These are phyloP conservation scores for Hipposideros larvatus DNA, from an alignment of 2,797 vertebrate species.

Conservation along the genomic window DNA sequence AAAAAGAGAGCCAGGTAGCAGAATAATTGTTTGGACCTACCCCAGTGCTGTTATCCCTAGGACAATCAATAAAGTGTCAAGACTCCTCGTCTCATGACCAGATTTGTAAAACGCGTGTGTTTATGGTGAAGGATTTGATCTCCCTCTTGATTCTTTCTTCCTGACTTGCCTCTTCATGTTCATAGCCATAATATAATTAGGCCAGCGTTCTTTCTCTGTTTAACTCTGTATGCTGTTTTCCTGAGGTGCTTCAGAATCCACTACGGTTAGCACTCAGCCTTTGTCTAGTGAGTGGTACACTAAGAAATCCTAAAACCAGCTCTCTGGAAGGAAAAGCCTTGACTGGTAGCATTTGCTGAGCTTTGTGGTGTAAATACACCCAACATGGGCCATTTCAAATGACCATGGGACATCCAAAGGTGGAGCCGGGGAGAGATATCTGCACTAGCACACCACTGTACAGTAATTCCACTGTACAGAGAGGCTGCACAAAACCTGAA, in stretches of 20 bases:
- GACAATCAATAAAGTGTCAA: background rate
- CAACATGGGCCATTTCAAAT: background rate
- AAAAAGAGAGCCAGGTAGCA: background rate
- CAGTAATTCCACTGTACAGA: background rate
- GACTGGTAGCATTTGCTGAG: background rate
- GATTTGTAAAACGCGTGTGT: background rate
- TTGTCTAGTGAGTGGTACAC: too few relatives aligned
- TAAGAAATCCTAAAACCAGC: background rate
- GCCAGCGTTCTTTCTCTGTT: background rate
- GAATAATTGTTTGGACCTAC: background rate
- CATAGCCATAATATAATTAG: background rate
- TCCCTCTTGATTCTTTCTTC: background rate
- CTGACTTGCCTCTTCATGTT: background rate
- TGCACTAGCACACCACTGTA: fast-evolving
- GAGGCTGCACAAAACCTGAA: background rate
- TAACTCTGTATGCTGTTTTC: background rate
- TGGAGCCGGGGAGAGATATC: fast-evolving
- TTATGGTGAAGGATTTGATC: background rate
- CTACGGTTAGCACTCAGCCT: background rate
- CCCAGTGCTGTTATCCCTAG: background rate
- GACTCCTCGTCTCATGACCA: background rate
- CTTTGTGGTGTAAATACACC: background rate
- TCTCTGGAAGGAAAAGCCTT: background rate
- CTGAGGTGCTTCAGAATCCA: background rate
- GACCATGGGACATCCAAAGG: background rate